A percentile compares a stretch with the other conserved stretches of the same genome.
phyloP scores from a whole-genome alignment of 2,113 vertebrate species.

The Rhea americana region DNA sequence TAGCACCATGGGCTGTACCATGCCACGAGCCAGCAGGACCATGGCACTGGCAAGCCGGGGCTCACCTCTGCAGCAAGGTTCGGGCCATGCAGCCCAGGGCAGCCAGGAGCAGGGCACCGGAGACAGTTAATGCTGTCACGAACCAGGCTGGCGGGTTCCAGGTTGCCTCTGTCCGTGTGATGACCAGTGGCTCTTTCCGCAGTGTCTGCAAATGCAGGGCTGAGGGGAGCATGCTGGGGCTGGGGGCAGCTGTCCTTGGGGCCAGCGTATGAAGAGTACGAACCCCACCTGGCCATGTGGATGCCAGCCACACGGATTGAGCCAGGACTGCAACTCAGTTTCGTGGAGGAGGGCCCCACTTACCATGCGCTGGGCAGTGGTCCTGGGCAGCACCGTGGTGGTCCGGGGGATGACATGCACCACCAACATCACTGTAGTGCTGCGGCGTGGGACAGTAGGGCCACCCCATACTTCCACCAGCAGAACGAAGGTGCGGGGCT shows the following conservation, averaged over 20 bases:
- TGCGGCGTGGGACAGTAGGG: not conserved
- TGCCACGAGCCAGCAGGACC: not conserved
- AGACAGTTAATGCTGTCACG: constrained; percentile 71
- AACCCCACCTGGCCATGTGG: fast-evolving
- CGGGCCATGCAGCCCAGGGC: constrained; percentile 43
- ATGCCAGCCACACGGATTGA: no score
- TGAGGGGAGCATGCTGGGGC: fast-evolving
- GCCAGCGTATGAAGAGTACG: fast-evolving
- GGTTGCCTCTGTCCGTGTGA: not conserved
- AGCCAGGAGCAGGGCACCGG: constrained; percentile 55
- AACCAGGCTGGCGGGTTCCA: constrained; percentile 80
- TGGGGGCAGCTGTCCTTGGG: fast-evolving
- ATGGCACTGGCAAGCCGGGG: no score
- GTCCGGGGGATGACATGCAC: constrained; percentile 66
- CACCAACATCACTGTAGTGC: constrained; percentile 67
- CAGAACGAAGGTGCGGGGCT: constrained; percentile 61
- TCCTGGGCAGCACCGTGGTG: constrained; percentile 30
- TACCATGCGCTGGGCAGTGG: constrained; percentile 40
- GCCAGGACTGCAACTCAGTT: no score
- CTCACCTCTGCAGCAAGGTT: constrained; percentile 59
- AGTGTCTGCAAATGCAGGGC: not conserved
- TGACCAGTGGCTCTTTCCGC: constrained; percentile 21
- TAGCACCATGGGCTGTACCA: no score
- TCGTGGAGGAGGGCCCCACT: not conserved
- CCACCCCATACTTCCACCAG: constrained; percentile 64